These are phyloP conservation scores for Drosophila simulans DNA, from an alignment of 1,140 invertebrate genomes.

Conservation along the genomic window DNA sequence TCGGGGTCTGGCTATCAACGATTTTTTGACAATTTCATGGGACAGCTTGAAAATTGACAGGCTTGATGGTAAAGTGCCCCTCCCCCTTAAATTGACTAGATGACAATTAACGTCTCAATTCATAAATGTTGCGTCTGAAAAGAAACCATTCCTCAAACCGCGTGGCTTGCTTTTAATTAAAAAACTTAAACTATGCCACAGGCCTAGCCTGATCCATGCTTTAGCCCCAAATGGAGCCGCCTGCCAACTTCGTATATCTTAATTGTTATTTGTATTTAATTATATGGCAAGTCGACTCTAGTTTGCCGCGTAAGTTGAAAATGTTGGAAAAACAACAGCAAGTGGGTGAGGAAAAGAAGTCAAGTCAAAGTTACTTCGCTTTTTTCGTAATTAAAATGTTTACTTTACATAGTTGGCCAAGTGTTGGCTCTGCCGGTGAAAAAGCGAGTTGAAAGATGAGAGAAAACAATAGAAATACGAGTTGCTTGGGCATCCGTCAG, in stretches of 20 bases:
- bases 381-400: conserved; percentile 58
- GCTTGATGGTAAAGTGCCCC: conserved; percentile 27
- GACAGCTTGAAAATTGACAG: conserved; percentile 57
- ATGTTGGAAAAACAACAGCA: conserved; percentile 35
- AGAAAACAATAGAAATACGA: conserved; percentile 20
- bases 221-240: conserved; percentile 33
- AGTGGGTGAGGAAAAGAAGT: conserved; percentile 21
- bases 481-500: conserved; percentile 20
- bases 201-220: conserved; percentile 29
- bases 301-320: conserved; percentile 45
- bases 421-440: conserved; percentile 24
- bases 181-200: conserved; percentile 52
- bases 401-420: conserved; percentile 50
- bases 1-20: conserved; percentile 51
- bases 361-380: conserved; percentile 36
- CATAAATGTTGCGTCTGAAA: conserved; percentile 52
- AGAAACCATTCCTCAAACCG: conserved; percentile 31
- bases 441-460: conserved; percentile 7
- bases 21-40: conserved; percentile 71
- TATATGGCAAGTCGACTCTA: conserved; percentile 48
- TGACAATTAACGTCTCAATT: conserved; percentile 75
- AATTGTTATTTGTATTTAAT: conserved; percentile 74
- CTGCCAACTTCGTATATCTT: conserved; percentile 35
- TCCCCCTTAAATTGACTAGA: conserved; percentile 11
- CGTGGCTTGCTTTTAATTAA: conserved; percentile 62